Conservation (phyloP, 1,140 invertebrate species). For the Mycetomoellerius zeteki region DNA sequence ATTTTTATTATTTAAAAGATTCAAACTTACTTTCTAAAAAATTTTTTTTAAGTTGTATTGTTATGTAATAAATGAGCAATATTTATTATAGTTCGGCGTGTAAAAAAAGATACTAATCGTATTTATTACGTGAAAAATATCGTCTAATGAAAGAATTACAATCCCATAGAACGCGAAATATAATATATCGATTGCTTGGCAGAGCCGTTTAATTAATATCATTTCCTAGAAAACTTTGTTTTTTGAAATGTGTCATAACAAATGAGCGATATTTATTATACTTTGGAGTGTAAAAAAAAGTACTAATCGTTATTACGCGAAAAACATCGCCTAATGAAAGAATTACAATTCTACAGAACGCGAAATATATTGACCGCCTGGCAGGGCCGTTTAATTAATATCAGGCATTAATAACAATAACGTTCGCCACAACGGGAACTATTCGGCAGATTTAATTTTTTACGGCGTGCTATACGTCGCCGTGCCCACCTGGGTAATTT, state of each 20-base stretch:
- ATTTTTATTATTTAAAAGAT: too few species aligned
- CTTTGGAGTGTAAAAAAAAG: neutral
- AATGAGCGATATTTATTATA: neutral
- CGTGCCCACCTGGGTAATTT: constrained; percentile 67
- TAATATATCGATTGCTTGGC: neutral
- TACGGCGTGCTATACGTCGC: constrained; percentile 60
- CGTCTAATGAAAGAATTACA: constrained; percentile 19
- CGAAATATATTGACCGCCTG: constrained; percentile 15
- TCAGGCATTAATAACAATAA: constrained; percentile 75
- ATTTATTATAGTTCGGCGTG: neutral
- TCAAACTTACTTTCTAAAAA: neutral
- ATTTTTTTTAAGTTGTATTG: too few species aligned
- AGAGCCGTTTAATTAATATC: constrained; percentile 70
- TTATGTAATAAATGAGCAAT: too few species aligned
- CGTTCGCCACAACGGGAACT: constrained; percentile 61
- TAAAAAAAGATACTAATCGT: neutral
- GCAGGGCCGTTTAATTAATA: constrained; percentile 70
- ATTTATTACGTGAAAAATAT: constrained; percentile 7
- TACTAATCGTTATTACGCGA: neutral
- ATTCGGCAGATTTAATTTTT: constrained; percentile 77
- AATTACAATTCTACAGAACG: constrained; percentile 10
- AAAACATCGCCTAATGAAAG: constrained; percentile 31
- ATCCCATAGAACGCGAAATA: constrained; percentile 12
- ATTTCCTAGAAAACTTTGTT: too few species aligned
- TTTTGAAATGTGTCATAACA: too few species aligned